Conservation (phyloP, 2,888 invertebrate species). For the Neoaliturus tenellus region DNA sequence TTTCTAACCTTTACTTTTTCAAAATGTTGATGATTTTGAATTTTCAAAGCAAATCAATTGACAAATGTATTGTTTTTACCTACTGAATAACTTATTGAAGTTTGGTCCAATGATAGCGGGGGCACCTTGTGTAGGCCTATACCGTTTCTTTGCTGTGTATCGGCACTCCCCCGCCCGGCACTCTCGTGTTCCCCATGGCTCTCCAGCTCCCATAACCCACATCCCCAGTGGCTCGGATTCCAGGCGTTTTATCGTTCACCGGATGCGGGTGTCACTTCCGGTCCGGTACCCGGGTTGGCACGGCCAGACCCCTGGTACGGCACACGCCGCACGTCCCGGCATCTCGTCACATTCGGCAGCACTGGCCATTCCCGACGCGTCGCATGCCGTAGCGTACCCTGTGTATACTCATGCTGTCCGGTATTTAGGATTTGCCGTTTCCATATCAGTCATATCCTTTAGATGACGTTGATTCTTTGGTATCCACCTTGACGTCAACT, state of each 20-base stretch:
- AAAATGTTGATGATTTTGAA: too few relatives aligned
- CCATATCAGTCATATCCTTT: neutral
- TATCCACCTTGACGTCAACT: too few relatives aligned
- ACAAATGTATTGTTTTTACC: too few relatives aligned
- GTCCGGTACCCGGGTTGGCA: constrained; percentile 24
- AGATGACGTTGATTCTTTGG: neutral
- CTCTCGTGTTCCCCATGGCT: neutral
- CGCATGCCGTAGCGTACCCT: neutral
- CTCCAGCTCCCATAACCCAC: neutral
- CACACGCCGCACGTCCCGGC: neutral
- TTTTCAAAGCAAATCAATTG: too few relatives aligned
- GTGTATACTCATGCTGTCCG: neutral
- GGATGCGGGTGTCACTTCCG: constrained; percentile 38
- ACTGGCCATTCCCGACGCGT: neutral
- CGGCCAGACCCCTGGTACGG: neutral
- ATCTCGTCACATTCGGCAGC: neutral
- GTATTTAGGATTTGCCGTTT: neutral
- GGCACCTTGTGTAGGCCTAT: too few relatives aligned
- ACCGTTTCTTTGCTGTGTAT: too few relatives aligned
- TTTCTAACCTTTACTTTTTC: too few relatives aligned
- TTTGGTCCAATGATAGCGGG: too few relatives aligned
- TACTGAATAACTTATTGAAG: too few relatives aligned
- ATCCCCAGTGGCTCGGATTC: constrained; percentile 22
- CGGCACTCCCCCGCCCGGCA: too few relatives aligned
- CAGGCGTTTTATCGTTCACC: neutral